A percentile compares a stretch with the other conserved stretches of the same genome.
phyloP scores from a whole-genome alignment of 30 jellyfish, hydroid and myxozoan genomes.

The Chironex yamaguchii region DNA sequence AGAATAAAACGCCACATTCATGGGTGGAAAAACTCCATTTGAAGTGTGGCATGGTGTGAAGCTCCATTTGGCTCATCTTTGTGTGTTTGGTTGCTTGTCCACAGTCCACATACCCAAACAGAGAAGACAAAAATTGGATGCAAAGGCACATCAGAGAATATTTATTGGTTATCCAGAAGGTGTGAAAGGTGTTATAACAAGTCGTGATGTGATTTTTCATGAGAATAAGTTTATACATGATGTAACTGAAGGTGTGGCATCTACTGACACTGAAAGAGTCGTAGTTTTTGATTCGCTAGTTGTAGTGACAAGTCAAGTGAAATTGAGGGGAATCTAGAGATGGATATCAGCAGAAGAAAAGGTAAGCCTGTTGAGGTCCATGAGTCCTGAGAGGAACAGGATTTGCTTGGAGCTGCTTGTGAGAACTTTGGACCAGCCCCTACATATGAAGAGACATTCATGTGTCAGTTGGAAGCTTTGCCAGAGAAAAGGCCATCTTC shows the following conservation, averaged over 20 bases:
- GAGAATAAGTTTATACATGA: neutral
- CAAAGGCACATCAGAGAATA: neutral
- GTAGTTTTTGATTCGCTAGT: too few relatives aligned
- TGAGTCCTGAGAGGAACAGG: too few relatives aligned
- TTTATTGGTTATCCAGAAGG: neutral
- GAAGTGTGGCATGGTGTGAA: constrained; percentile 1
- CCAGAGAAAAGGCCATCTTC: too few relatives aligned
- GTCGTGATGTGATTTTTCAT: constrained; percentile 19
- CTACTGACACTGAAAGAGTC: too few relatives aligned
- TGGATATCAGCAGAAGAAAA: too few relatives aligned
- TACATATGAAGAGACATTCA: too few relatives aligned
- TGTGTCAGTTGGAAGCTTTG: too few relatives aligned
- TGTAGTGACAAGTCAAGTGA: too few relatives aligned
- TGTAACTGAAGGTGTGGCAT: neutral
- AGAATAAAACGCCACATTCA: neutral
- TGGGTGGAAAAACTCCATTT: neutral
- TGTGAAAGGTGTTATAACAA: neutral
- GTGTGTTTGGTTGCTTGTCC: neutral
- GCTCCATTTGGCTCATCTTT: neutral
- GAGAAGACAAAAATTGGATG: neutral
- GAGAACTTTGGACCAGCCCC: too few relatives aligned
- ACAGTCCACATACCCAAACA: neutral
- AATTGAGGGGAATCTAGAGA: too few relatives aligned
- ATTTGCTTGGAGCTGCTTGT: too few relatives aligned
- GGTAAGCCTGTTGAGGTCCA: too few relatives aligned